Conservation (phyloP, 1,140 invertebrate species). For the Eumeta japonica region DNA sequence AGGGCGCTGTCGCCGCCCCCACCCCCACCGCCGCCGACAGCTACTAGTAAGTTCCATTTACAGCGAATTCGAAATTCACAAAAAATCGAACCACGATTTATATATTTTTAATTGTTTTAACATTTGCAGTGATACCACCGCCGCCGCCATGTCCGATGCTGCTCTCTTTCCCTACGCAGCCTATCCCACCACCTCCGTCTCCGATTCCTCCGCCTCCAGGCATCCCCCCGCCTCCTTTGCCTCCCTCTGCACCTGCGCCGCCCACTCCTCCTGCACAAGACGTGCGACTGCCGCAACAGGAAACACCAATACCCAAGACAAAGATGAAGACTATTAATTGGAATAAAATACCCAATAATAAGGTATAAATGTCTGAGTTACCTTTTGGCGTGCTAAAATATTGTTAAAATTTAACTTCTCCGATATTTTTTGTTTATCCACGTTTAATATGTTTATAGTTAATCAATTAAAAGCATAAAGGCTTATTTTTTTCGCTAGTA, state of each 20-base stretch:
- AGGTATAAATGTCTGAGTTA: constrained; percentile 55
- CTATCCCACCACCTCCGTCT: too few relatives aligned
- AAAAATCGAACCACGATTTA: constrained; percentile 1
- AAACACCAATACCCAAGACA: constrained; percentile 83
- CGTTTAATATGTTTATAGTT: too few relatives aligned
- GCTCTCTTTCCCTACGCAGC: not conserved
- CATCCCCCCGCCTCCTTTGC: constrained; percentile 42
- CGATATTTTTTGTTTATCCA: too few relatives aligned
- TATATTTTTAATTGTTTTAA: not conserved
- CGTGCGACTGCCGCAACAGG: constrained; percentile 78
- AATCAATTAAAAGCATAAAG: too few relatives aligned
- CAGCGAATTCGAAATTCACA: not conserved
- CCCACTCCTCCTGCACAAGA: constrained; percentile 65
- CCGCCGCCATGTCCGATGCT: not conserved
- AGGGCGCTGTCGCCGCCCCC: constrained; percentile 49
- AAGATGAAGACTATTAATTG: constrained; percentile 95
- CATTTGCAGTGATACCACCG: not conserved
- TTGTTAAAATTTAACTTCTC: too few relatives aligned
- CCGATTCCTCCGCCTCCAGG: constrained; percentile 30
- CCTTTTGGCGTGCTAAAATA: too few relatives aligned
- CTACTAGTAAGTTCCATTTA: constrained; percentile 13
- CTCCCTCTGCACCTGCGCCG: constrained; percentile 35
- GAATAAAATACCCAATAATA: constrained; percentile 88
- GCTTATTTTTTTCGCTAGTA: too few relatives aligned
- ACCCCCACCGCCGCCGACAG: constrained; percentile 38